Base-by-base conservation (phyloP, 53 echinoderm and acorn worm species). In the Paelopatides confundens region DNA sequence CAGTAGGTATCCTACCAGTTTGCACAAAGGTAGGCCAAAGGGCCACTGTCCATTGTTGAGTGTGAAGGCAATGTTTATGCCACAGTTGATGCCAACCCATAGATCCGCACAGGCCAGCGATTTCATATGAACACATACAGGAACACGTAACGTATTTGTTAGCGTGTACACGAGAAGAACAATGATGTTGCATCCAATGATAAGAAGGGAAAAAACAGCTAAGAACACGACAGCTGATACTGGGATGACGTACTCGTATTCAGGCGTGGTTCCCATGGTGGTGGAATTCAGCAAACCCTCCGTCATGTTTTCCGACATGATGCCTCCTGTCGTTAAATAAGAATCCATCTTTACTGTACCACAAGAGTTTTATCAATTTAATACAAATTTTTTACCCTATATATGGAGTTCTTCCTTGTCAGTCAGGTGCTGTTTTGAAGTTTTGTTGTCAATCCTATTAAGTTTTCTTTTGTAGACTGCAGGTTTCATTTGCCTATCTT, bases 41-140 rank as follows among this genome's bases (percentile, higher is more conserved):
- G 87, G 89, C 92, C 89, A 88, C n/a, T 53, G 79, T 12, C 86
- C 86, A 27, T 66, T 79, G 37, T 89, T 85, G 17, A 81, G 77
- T 18, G 89, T 90, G 4, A 95, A 38, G 2, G 89, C 85, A 15
- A 93, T 85, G 54, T 88, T 83, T 4, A 93, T 53, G 65, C 69
- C 91, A 43, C 91, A 91, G 71, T 90, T 85, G 23, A 93, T 46
- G 5, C 96, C 96, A 29, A 95, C 90, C 87, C 89, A 89, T 18
- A 95, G 71, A 48, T 95, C 96, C 13, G 96, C 93, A 21, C 81
- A 58, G 6, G 96, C 93, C 1, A 95, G 90, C 2, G 91, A 93
- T 86, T 95, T 93, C 65, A 93, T 86, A 81, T 89, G 90, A 3
- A 92, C 81, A 49, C 92, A 85, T 63, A 94, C 89, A 32, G 90